Evolutionary conservation across 2,797 vertebrate species (phyloP), one percentile per base, ranked within the genome.

Genomic region (Coregonus sp.): DNA sequence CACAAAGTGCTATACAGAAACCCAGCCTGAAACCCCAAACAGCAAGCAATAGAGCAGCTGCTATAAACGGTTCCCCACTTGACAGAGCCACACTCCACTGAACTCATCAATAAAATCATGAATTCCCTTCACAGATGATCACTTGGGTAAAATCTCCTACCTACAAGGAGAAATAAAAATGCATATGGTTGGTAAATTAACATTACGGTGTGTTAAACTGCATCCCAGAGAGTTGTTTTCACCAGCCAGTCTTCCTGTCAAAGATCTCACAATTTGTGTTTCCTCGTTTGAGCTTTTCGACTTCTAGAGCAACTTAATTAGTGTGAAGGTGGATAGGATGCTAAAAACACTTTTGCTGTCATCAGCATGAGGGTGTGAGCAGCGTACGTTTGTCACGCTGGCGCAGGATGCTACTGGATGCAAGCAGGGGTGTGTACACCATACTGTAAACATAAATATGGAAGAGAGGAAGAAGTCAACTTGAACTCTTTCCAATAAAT

Each of bases 281-380:
- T 50, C 40, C n/a, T 51, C 7, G 2, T 31, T 31, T 72, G 50
- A 72, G 33, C 50, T 14, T 52, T 52, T 33, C 47, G 25, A 29
- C 70, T 54, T 51, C 51, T 7, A 47, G 70, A 52, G 25, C 70
- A 52, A 20, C 11, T 70, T 15, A 72, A 52, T 54, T 20, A 52
- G 70, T 71, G 70, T 71, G 70, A 71, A 71, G 50, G 47, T 16
- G 70, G 70, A 54, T 72, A 52, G 14, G 70, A 72, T 35, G 51
- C 14, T 15, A 56, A 56, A 31, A 56, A 31, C 51, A 56, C 29
- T 3, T 72, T 54, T 54, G 29, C 29, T 18, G 51, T 25, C 51
- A 35, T n/a, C 40, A 15, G n/a, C 47, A 20, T 12, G 18, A 11
- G 40, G 50, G 70, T 56, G 51, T 56, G 25, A 72, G 56, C 2